phyloP scores from a whole-genome alignment of 2,113 vertebrate genomes.

The Marcusenius ussheri region DNA sequence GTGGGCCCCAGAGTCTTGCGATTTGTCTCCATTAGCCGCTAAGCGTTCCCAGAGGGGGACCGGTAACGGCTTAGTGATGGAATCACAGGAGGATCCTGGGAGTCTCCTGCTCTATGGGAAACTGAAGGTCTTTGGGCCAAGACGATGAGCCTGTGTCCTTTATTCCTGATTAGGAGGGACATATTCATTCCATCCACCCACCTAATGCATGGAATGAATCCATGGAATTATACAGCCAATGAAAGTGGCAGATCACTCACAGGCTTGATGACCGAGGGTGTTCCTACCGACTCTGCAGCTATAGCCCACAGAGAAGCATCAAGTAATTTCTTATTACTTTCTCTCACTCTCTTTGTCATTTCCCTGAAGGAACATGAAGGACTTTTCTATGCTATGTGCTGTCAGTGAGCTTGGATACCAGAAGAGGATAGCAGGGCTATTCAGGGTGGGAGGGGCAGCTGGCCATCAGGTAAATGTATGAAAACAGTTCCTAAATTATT shows the following conservation, averaged over 20 bases:
- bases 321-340: too few species aligned
- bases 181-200: not conserved
- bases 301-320: not conserved
- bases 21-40: slow-evolving; percentile 43
- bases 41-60: slow-evolving; percentile 26
- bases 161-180: not conserved
- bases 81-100: slow-evolving; percentile 32
- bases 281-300: not conserved
- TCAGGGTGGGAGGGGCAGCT: too few species aligned
- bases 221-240: not conserved
- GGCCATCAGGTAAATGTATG: not conserved
- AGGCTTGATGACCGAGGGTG: not conserved
- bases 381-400: not conserved
- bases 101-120: not conserved
- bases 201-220: not conserved
- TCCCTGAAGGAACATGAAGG: not conserved
- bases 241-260: not conserved
- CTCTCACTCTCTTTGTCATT: not conserved
- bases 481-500: not conserved
- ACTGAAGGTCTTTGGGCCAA: slow-evolving; percentile 21
- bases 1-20: slow-evolving; percentile 18
- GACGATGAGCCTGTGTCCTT: not conserved
- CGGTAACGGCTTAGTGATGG: slow-evolving; percentile 40
- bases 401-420: not conserved
- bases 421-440: not conserved